These are phyloP conservation scores for Stenopsyche tienmushanensis DNA, from an alignment of 1,140 invertebrate species.

Conservation along the genomic window DNA sequence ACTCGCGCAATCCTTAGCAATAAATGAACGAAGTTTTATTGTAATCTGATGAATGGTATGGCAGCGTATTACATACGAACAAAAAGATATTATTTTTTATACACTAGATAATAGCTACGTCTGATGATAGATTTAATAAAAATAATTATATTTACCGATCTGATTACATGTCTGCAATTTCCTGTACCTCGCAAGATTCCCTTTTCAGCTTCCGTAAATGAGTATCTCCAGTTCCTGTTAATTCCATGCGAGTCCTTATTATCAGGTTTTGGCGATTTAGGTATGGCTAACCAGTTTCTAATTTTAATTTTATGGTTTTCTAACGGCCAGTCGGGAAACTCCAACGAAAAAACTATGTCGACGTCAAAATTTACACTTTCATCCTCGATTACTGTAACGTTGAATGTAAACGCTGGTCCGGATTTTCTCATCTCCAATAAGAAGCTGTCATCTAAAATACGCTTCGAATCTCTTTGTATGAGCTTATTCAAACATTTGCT, in stretches of 20 bases:
- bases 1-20: no score
- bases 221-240: neutral
- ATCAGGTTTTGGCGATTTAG: neutral
- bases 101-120: no score
- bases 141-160: conserved; percentile 1
- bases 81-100: no score
- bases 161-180: neutral
- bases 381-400: neutral
- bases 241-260: no score
- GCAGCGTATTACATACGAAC: no score
- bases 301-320: no score
- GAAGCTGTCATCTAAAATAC: neutral
- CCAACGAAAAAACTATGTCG: neutral
- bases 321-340: no score
- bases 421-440: neutral
- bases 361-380: neutral
- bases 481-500: neutral
- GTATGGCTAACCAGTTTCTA: neutral
- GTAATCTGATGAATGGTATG: no score
- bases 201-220: neutral
- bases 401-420: neutral
- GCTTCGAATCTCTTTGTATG: neutral
- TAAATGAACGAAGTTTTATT: no score
- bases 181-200: neutral
- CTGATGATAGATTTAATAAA: no score